A percentile compares a stretch with the other conserved stretches of the same genome.
Conservation (phyloP, 1,140 invertebrate species). For the Phymorhynchus buccinoides region DNA sequence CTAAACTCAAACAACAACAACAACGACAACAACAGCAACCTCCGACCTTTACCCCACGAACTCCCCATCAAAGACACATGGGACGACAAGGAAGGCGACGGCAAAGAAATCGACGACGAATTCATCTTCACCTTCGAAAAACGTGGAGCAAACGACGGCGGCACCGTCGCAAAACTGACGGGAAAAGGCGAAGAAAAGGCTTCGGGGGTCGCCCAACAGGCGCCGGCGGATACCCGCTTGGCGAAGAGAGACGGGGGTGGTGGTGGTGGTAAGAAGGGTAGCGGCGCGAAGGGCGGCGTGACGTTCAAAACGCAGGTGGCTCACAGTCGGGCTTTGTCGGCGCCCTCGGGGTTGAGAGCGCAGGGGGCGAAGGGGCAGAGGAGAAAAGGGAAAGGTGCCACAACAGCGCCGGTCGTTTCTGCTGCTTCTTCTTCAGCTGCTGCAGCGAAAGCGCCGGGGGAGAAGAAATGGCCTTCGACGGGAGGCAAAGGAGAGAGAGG, state of each 20-base stretch:
- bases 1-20: too few relatives aligned
- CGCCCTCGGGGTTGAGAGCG: not conserved
- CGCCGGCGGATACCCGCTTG: not conserved
- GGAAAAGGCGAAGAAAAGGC: not conserved
- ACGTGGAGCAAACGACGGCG: not conserved
- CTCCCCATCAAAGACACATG: conserved; percentile 39
- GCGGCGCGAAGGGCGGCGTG: not conserved
- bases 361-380: not conserved
- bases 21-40: conserved; percentile 16
- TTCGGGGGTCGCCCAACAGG: not conserved
- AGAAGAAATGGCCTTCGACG: not conserved
- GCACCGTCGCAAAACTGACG: too few relatives aligned
- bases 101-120: not conserved
- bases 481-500: conserved; percentile 5
- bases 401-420: too few relatives aligned
- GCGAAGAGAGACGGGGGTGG: not conserved
- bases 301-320: not conserved
- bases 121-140: conserved; percentile 34
- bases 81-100: conserved; percentile 18
- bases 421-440: too few relatives aligned
- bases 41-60: not conserved
- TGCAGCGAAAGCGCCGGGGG: not conserved
- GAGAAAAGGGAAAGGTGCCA: conserved; percentile 17
- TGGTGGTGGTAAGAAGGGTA: not conserved
- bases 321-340: not conserved